Conservation (phyloP, 2,113 vertebrate species). For the Alexandromys fortis region DNA sequence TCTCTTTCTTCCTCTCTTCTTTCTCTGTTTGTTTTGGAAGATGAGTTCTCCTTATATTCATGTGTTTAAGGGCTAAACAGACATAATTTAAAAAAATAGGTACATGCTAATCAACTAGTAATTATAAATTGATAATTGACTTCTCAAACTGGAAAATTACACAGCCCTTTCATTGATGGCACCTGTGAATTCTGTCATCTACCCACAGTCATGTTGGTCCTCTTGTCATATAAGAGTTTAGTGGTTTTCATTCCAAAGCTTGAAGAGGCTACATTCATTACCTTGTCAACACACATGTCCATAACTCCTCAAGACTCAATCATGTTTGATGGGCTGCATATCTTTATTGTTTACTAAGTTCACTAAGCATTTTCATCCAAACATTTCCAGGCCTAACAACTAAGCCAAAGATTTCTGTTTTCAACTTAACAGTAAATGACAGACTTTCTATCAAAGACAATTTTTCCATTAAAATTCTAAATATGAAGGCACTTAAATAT, state of each 20-base stretch:
- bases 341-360: conserved; percentile 48
- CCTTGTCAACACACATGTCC: background rate
- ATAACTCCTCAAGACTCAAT: background rate
- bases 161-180: background rate
- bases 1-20: background rate
- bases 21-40: background rate
- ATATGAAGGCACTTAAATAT: background rate
- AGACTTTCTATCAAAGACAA: conserved; percentile 54
- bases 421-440: conserved; percentile 51
- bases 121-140: background rate
- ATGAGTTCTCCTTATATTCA: background rate
- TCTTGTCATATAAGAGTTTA: conserved; percentile 18
- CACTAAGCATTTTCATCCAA: background rate
- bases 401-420: conserved; percentile 58
- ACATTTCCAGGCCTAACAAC: background rate
- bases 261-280: background rate
- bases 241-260: background rate
- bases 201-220: background rate
- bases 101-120: background rate
- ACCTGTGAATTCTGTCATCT: conserved; percentile 21
- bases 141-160: background rate
- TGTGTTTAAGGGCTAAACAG: background rate
- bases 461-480: conserved; percentile 31
- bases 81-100: background rate
- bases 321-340: background rate